Evolutionary conservation across 2,113 vertebrate genomes (phyloP).

Genomic region (Axis porcinus): DNA sequence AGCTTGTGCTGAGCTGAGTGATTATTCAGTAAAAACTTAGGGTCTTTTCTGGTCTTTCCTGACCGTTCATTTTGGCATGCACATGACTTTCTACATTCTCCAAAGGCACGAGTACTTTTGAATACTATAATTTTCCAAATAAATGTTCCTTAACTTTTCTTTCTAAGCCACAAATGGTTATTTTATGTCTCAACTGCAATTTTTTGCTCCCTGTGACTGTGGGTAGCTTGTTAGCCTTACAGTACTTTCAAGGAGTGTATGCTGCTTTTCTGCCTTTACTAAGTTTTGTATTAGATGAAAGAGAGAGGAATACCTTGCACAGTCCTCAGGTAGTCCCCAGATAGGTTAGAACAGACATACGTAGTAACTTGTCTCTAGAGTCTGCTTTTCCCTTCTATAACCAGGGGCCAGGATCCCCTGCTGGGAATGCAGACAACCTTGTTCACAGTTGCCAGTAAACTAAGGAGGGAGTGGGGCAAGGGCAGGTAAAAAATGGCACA

Average conservation of each 20-base stretch:
- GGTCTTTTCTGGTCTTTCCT: neutral
- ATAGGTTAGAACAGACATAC: neutral
- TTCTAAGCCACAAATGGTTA: neutral
- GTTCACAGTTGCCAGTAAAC: neutral
- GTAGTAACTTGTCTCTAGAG: neutral
- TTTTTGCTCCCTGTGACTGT: neutral
- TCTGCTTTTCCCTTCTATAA: neutral
- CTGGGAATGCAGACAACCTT: neutral
- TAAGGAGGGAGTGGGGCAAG: fast-evolving
- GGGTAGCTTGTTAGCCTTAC: neutral
- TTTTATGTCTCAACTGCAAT: neutral
- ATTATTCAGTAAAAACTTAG: neutral
- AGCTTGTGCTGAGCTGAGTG: neutral
- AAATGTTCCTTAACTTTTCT: neutral
- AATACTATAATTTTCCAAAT: neutral
- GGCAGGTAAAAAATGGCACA: neutral
- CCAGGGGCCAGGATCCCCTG: neutral
- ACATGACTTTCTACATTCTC: neutral
- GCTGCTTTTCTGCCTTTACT: neutral
- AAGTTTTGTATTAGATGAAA: neutral
- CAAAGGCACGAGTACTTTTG: neutral
- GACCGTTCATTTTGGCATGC: neutral
- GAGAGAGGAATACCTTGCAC: neutral
- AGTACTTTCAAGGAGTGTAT: neutral
- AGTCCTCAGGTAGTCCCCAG: neutral